phyloP scores from a whole-genome alignment of 2,113 vertebrate species.

The Centropristis striata region DNA sequence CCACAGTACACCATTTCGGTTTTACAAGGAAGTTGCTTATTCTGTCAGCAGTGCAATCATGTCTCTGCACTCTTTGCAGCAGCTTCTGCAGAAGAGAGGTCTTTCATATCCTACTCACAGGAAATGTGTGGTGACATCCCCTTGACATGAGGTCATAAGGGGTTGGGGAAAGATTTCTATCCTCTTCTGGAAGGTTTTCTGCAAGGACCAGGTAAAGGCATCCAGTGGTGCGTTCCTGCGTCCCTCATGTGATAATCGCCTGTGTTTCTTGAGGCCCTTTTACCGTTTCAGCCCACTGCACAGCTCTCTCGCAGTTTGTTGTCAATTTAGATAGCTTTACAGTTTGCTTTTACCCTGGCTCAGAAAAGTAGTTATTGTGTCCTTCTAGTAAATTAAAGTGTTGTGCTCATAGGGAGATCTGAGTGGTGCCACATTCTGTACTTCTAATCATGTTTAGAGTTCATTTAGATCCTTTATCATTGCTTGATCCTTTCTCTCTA shows the following conservation, averaged over 20 bases:
- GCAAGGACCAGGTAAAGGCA: background rate
- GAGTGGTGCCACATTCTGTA: background rate
- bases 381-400: background rate
- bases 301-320: background rate
- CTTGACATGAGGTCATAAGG: constrained; percentile 1
- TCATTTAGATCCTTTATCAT: constrained; percentile 2
- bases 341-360: background rate
- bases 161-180: background rate
- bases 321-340: background rate
- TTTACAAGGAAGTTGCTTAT: background rate
- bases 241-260: background rate
- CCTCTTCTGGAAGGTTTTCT: background rate
- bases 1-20: background rate
- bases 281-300: background rate
- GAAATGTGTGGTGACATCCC: background rate
- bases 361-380: background rate
- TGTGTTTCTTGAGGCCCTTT: background rate
- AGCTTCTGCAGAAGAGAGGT: background rate
- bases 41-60: background rate
- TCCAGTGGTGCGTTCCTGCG: background rate
- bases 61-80: background rate
- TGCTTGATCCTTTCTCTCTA: background rate
- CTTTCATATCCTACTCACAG: background rate
- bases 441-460: background rate
- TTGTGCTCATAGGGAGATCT: background rate